Evolutionary conservation across 2,888 invertebrate species (phyloP).

Genomic region (Pollenia labialis): DNA sequence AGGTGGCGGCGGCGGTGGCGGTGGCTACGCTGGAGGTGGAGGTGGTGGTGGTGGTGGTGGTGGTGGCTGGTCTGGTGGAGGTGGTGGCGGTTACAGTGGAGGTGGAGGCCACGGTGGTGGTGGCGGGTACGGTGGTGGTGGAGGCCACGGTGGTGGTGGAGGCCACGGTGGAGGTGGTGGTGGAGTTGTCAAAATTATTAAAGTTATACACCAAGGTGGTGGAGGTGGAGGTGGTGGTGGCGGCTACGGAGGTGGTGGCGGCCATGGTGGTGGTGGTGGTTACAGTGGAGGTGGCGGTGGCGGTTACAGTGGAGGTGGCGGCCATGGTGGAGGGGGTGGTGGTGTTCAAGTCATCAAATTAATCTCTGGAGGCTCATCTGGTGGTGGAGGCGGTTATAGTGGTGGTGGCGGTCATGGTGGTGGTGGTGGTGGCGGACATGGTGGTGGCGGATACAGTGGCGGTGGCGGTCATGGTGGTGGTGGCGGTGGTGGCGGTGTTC

Average conservation of each 20-base stretch:
- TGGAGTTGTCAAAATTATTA: slow-evolving; percentile 47
- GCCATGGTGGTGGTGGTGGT: slow-evolving; percentile 67
- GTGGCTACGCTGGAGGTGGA: slow-evolving; percentile 67
- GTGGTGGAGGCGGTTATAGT: slow-evolving; percentile 35
- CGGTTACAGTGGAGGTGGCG: slow-evolving; percentile 19
- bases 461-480: slow-evolving; percentile 18
- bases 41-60: slow-evolving; percentile 61
- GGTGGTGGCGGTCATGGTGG: slow-evolving; percentile 64
- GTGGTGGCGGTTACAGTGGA: slow-evolving; percentile 49
- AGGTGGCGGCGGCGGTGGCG: slow-evolving; percentile 52
- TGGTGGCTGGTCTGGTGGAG: slow-evolving; percentile 46
- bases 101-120: slow-evolving; percentile 50
- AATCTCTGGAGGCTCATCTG: slow-evolving; percentile 50
- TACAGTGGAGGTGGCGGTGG: slow-evolving; percentile 17
- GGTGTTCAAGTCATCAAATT: slow-evolving; percentile 57
- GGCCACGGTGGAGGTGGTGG: slow-evolving; percentile 63
- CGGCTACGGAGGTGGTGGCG: slow-evolving; percentile 24
- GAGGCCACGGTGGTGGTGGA: slow-evolving; percentile 48
- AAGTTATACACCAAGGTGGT: slow-evolving; percentile 27
- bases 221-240: slow-evolving; percentile 31
- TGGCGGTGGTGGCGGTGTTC: slow-evolving; percentile 14
- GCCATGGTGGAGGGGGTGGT: slow-evolving; percentile 52
- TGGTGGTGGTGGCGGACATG: slow-evolving; percentile 24
- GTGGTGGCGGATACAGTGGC: neutral
- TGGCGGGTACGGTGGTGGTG: slow-evolving; percentile 39